phyloP scores from a whole-genome alignment of 1,140 invertebrate species.

The Hyles euphorbiae region DNA sequence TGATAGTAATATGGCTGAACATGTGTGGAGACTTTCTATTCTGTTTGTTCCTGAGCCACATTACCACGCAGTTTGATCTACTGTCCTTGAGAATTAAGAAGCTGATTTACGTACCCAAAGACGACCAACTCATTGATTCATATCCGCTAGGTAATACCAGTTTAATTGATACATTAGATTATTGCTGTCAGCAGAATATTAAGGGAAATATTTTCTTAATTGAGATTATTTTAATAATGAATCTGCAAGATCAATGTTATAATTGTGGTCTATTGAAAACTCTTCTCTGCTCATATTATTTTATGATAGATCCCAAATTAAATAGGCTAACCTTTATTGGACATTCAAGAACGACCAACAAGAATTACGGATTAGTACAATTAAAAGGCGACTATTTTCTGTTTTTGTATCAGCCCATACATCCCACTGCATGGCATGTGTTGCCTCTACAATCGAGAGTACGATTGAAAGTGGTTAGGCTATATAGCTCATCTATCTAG shows the following conservation, averaged over 20 bases:
- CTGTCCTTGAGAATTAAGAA: conserved; percentile 33
- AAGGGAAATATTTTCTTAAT: not conserved
- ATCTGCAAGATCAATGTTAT: too few species aligned
- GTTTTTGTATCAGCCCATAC: too few species aligned
- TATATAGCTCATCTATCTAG: too few species aligned
- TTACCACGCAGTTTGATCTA: conserved; percentile 48
- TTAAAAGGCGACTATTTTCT: not conserved
- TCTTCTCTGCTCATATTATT: too few species aligned
- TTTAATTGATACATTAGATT: not conserved
- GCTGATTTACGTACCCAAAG: conserved; percentile 36
- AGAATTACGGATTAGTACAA: too few species aligned
- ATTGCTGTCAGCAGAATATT: not conserved
- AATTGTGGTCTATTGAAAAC: too few species aligned
- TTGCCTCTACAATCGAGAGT: too few species aligned
- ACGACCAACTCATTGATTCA: conserved; percentile 32
- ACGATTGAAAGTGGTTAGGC: too few species aligned
- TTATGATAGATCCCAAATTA: too few species aligned
- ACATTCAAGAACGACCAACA: too few species aligned
- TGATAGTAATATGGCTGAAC: conserved; percentile 35
- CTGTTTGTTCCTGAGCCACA: conserved; percentile 44
- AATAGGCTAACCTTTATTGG: too few species aligned
- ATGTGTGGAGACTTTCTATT: conserved; percentile 42
- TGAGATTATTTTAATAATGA: not conserved
- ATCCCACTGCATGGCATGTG: too few species aligned
- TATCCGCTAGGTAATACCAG: conserved; percentile 41